phyloP scores from a whole-genome alignment of 2,113 vertebrate species.

The Gallinago paraguaiae region DNA sequence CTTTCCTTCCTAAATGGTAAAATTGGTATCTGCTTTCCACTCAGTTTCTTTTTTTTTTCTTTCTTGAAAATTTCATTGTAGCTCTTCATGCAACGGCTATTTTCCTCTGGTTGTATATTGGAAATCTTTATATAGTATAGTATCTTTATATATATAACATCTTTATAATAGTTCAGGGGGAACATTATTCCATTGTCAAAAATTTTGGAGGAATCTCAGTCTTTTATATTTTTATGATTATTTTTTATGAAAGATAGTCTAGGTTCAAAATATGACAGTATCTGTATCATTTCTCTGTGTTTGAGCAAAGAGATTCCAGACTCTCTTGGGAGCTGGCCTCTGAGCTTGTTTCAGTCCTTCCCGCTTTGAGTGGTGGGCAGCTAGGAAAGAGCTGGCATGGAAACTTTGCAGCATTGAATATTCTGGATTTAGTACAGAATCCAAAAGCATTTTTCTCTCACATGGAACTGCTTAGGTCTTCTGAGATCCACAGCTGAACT shows the following conservation, averaged over 20 bases:
- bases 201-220: background rate
- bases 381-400: background rate
- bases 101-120: background rate
- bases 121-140: background rate
- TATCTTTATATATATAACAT: too few relatives aligned
- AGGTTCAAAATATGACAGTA: background rate
- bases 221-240: background rate
- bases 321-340: background rate
- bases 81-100: background rate
- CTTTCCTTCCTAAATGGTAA: background rate
- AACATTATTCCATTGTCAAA: background rate
- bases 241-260: background rate
- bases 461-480: background rate
- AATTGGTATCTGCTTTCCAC: background rate
- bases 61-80: background rate
- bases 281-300: background rate
- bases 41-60: background rate
- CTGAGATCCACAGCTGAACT: background rate
- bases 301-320: background rate
- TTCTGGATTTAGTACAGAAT: background rate
- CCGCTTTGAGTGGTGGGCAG: background rate
- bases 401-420: background rate
- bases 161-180: background rate
- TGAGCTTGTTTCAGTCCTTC: background rate
- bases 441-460: background rate